Evolutionary conservation across 1,140 invertebrate species (phyloP).

Genomic region (Chymomyza costata): DNA sequence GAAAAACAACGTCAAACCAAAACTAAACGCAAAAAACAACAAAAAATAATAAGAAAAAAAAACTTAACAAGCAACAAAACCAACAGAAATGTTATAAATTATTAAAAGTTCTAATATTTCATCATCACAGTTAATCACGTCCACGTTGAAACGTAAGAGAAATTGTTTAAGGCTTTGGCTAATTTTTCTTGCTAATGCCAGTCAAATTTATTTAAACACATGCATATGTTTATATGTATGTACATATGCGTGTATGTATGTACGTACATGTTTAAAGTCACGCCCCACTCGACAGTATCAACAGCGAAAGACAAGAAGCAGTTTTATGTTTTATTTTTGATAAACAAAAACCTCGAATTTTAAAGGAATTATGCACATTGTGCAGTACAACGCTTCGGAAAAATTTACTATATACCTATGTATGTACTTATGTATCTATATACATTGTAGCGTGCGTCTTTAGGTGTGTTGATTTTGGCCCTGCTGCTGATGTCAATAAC

Average conservation of each 20-base stretch:
- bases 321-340: too few relatives aligned
- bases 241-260: slow-evolving; percentile 2
- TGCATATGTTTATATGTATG: slow-evolving; percentile 5
- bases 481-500: too few relatives aligned
- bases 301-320: too few relatives aligned
- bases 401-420: too few relatives aligned
- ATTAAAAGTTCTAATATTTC: slow-evolving; percentile 53
- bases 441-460: background rate
- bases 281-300: too few relatives aligned
- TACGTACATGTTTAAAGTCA: slow-evolving; percentile 12
- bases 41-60: slow-evolving; percentile 28
- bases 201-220: slow-evolving; percentile 6
- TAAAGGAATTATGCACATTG: too few relatives aligned
- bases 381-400: too few relatives aligned
- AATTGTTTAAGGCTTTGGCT: slow-evolving; percentile 16
- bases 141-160: slow-evolving; percentile 41
- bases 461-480: too few relatives aligned
- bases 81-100: slow-evolving; percentile 65
- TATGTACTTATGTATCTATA: slow-evolving; percentile 6
- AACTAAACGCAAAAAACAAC: slow-evolving; percentile 30
- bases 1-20: slow-evolving; percentile 48
- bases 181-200: slow-evolving; percentile 1
- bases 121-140: slow-evolving; percentile 36
- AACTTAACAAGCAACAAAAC: slow-evolving; percentile 29
- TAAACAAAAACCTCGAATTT: too few relatives aligned